Base-by-base conservation (phyloP, 1,140 invertebrate species). In the Scaptodrosophila lebanonensis region DNA sequence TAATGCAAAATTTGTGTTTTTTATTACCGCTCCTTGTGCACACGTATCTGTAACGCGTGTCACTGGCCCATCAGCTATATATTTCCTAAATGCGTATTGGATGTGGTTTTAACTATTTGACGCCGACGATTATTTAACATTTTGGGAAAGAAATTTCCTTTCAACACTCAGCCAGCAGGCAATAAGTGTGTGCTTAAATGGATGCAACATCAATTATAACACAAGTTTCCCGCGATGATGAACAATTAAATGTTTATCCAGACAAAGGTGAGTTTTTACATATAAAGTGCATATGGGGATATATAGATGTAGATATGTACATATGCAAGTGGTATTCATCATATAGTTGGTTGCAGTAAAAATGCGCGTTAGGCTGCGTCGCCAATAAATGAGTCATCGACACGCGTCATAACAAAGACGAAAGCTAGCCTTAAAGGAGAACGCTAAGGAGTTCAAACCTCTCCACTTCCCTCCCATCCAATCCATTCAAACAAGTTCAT, bases 131-230 rank as follows among this genome's bases (percentile, higher is more conserved):
- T 25, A 4, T 25, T 25, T 8, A 25, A 25, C 3, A 4, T 25
- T 25, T 25, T 25, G 22, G n/a, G n/a, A n/a, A n/a, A n/a, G n/a
- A n/a, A n/a, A n/a, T n/a, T n/a, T n/a, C n/a, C n/a, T n/a, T n/a
- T n/a, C 42, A 51, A 56, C 66, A 60, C 73, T 12, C 15, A 38
- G 13, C 35, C 35, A 7, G 3, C 35, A 38, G 4, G 5, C 38
- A 45, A 25, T 42, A 51, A 67, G 48, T 73, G 79, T 83, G 93
- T 92, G 91, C 91, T 92, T 94, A 93, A 93, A 97, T 97, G 95
- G 96, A 97, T 95, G 95, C 94, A 93, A 95, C 95, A 93, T 97
- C 95, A 93, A 97, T 98, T 92, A 97, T 97, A 89, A 96, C 95
- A 89, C 95, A 97, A 92, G 95, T 96, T 91, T 95, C 93, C 90